A percentile compares a stretch with the other conserved stretches of the same genome.
Conservation (phyloP, 2,113 vertebrate genomes). For the Dromas ardeola region DNA sequence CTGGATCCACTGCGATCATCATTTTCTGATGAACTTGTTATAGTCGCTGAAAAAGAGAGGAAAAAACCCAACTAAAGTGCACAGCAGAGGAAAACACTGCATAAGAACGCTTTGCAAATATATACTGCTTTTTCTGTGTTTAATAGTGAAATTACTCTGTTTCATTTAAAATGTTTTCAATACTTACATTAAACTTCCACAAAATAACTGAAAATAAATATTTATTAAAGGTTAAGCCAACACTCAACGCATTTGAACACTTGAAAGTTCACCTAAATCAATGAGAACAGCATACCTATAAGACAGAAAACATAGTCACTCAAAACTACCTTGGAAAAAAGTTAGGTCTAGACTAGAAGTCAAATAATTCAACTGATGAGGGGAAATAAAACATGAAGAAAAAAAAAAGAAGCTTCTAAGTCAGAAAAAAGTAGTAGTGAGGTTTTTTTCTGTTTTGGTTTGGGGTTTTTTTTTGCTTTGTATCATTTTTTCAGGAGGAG, state of each 20-base stretch:
- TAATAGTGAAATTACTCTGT: background rate
- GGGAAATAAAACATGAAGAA: background rate
- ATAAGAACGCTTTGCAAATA: background rate
- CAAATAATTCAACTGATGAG: background rate
- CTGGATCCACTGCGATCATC: slow-evolving; percentile 98
- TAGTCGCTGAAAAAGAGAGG: slow-evolving; percentile 83
- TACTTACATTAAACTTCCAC: background rate
- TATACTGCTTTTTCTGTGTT: background rate
- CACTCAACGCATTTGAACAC: background rate
- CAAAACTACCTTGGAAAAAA: background rate
- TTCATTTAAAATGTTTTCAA: background rate
- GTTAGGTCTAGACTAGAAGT: background rate
- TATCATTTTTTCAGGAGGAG: background rate
- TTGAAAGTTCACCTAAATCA: background rate
- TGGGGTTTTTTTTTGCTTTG: background rate
- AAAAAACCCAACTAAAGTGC: background rate
- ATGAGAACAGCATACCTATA: background rate
- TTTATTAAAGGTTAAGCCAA: background rate
- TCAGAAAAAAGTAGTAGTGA: background rate
- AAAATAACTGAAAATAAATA: background rate
- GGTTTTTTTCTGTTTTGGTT: background rate
- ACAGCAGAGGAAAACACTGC: background rate
- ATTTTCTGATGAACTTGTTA: slow-evolving; percentile 98
- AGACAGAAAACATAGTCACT: background rate
- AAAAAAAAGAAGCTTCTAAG: background rate